Evolutionary conservation across 1,140 invertebrate species (phyloP).

Genomic region (Popillia japonica): DNA sequence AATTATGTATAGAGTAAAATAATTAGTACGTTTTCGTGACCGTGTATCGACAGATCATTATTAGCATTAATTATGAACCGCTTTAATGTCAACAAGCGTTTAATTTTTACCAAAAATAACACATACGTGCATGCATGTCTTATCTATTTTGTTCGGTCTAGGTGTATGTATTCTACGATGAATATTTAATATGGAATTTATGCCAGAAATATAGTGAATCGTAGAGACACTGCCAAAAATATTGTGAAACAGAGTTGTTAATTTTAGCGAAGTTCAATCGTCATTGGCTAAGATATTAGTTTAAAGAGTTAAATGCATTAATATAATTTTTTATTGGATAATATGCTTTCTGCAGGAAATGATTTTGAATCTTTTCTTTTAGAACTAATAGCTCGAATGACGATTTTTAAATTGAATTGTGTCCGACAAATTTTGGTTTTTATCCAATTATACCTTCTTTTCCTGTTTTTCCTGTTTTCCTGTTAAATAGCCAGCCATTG

Average conservation of each 20-base stretch:
- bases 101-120: background rate
- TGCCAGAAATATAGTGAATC: slow-evolving; percentile 24
- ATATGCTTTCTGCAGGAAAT: too few species aligned
- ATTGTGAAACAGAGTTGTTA: slow-evolving; percentile 17
- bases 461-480: too few species aligned
- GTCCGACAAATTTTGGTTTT: too few species aligned
- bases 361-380: too few species aligned
- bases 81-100: background rate
- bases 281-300: background rate
- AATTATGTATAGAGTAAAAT: too few species aligned
- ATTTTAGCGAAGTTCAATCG: background rate
- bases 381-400: too few species aligned
- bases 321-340: too few species aligned
- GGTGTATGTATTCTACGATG: background rate
- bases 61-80: background rate
- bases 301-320: too few species aligned
- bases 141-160: background rate
- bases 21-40: background rate
- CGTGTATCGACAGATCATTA: background rate
- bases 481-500: too few species aligned
- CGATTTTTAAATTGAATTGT: too few species aligned
- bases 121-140: background rate
- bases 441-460: too few species aligned
- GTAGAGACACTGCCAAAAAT: background rate
- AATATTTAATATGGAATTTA: slow-evolving; percentile 24